Evolutionary conservation across 1,140 invertebrate species (phyloP), one percentile per base, ranked within the genome.

Genomic region (Mya arenaria): DNA sequence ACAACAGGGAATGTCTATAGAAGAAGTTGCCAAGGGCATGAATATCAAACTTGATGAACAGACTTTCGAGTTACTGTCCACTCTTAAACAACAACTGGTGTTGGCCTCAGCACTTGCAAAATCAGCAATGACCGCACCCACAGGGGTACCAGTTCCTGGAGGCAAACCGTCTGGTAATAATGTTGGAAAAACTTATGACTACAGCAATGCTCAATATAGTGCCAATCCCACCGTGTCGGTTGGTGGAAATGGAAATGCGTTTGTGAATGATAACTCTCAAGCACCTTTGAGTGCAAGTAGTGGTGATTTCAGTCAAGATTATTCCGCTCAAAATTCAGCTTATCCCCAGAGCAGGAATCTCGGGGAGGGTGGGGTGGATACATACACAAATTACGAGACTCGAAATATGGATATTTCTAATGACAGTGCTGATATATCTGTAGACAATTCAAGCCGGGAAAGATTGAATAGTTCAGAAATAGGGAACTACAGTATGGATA

Each of bases 41-140:
- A 92, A 92, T 68, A 88, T 93, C 66, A 90, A 95, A 94, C 92
- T 93, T 83, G 95, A 96, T 91, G 90, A 94, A 60, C 94, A 94
- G 85, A 94, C 94, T 56, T 91, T 93, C 39, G 93, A 94, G 66
- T 85, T 95, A 55, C 87, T 95, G 65, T 94, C 94, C 82, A 94
- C 94, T 44, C 87, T 96, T 6, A 94, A 95, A 80, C 90, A 91
- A 5, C 95, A 95, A 89, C 88, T 96, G 44, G 91, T 94, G 48
- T 90, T 94, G 48, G 94, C 94, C 48, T 84, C 88, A 0, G 71
- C 60, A 28, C 28, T 85, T 17, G 66, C 82, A 15, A 85, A 87
- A 79, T 73, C 90, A 92, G 65, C 55, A 34, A 48, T 74, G 52
- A 84, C 84, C 28, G 23, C 39, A 79, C 74, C 90, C 92, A 56